Base-by-base conservation (phyloP, 2,888 invertebrate species). In the Synanthedon andrenaeformis region DNA sequence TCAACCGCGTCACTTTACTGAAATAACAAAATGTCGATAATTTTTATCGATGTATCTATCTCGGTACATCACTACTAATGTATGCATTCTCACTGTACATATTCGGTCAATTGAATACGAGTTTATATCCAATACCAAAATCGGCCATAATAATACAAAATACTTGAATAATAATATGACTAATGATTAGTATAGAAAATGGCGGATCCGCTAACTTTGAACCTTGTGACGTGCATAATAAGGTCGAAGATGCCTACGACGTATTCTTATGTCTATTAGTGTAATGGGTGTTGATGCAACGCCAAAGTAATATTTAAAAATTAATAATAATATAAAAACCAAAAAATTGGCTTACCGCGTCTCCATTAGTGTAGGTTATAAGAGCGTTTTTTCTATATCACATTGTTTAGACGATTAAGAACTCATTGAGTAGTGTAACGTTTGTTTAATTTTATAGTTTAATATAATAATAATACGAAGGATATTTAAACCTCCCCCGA, bases 301-400 rank as follows among this genome's bases (percentile, higher is more conserved):
- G 62, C 57, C 71, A 70, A 71, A 66, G 70, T 42, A 53, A 28
- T 51, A 53, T 52, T 6, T 54, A 54, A 52, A 28, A n/a, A n/a
- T n/a, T 50, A 35, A 28, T 42, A 23, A 23, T 23, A 23, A 23
- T 4, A 4, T 23, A 45, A 52, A 79, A 81, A 81, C 83, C 81
- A 82, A 85, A 85, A 35, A 77, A 83, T 80, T 76, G 79, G 82
- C 84, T 85, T 72, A 74, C 69, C 65, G 72, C 78, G 70, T 81
- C 79, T 80, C 76, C 80, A 74, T 64, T 72, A 71, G 73, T 70
- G 10, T 35, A 35, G 35, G 35, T 35, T 60, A 59, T 77, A 79
- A 79, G 79, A 75, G 70, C 78, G 74, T 79, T 80, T 79, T 80
- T 81, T 76, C 70, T 81, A 82, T 82, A 82, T 81, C 77, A 79